phyloP scores from a whole-genome alignment of 1,140 invertebrate species.

The Trichonephila clavipes region DNA sequence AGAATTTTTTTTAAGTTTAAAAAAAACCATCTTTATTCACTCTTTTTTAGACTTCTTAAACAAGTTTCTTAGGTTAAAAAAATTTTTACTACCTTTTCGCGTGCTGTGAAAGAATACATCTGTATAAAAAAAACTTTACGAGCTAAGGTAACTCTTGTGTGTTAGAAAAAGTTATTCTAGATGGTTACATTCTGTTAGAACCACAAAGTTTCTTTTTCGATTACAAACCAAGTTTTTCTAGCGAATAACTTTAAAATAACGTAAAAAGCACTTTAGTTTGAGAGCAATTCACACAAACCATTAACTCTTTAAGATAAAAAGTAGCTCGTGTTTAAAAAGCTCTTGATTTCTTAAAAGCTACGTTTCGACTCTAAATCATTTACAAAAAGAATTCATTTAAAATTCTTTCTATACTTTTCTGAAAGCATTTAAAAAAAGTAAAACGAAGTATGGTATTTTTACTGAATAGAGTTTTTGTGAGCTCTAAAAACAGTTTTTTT shows the following conservation, averaged over 20 bases:
- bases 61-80: too few relatives aligned
- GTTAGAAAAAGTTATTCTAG: neutral
- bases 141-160: neutral
- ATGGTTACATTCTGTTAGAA: neutral
- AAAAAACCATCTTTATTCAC: too few relatives aligned
- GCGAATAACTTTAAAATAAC: neutral
- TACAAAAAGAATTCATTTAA: slow-evolving; percentile 12
- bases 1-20: too few relatives aligned
- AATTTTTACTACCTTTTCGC: too few relatives aligned
- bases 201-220: neutral
- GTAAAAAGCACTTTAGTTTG: neutral
- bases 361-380: neutral
- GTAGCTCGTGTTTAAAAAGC: neutral
- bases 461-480: too few relatives aligned
- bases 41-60: too few relatives aligned
- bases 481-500: too few relatives aligned
- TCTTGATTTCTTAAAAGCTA: neutral
- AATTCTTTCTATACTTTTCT: neutral
- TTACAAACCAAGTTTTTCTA: neutral
- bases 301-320: slow-evolving; percentile 12
- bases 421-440: neutral
- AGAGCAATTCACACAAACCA: slow-evolving; percentile 19
- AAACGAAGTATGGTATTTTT: too few relatives aligned
- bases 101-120: too few relatives aligned
- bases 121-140: too few relatives aligned